Base-by-base conservation (phyloP, 2,888 invertebrate genomes). In the Amphipoea lucens region DNA sequence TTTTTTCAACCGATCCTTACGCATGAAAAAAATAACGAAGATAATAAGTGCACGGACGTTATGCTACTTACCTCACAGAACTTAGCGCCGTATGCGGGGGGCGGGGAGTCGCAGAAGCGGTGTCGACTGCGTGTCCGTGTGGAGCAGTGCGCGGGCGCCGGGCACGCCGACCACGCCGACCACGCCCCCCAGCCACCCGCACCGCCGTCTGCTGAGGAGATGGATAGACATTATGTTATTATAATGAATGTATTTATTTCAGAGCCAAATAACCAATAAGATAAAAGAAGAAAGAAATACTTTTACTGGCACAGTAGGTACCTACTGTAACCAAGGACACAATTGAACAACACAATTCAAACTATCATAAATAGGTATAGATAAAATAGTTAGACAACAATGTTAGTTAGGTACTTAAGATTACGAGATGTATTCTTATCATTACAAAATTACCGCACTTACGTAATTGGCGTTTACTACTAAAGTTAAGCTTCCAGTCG, bases 141-240 rank as follows among this genome's bases (percentile, higher is more conserved):
- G 7, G 96, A 96, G 84, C 97, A 97, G 83, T 94, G 97, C 72
- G 95, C 95, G 0, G 99, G 99, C 73, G 98, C 98, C 1, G 98
- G 98, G 92, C 99, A 99, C 1, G 98, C 97, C 0, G 98, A 98
- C 99, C 99, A 99, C 75, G 98, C 96, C 68, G 98, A 98, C 98
- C 98, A 98, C 68, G 95, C 95, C n/a, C 97, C 97, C 98, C 98
- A 98, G 0, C 97, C 97, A 14, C 98, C 98, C 0, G 98, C 98
- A 86, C 98, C 98, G 29, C 98, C 98, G 80, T 98, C 98, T 98
- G 84, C 84, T 84, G 74, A 6, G n/a, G 9, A 65, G 0, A 60
- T 29, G 23, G 0, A 65, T 63, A 40, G 12, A 14, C 14, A 20
- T 0, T 29, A 45, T 62, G 23, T 66, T 70, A 70, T 23, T 36